phyloP scores from a whole-genome alignment of 2,888 invertebrate genomes.

The Lordiphosa fenestrarum region DNA sequence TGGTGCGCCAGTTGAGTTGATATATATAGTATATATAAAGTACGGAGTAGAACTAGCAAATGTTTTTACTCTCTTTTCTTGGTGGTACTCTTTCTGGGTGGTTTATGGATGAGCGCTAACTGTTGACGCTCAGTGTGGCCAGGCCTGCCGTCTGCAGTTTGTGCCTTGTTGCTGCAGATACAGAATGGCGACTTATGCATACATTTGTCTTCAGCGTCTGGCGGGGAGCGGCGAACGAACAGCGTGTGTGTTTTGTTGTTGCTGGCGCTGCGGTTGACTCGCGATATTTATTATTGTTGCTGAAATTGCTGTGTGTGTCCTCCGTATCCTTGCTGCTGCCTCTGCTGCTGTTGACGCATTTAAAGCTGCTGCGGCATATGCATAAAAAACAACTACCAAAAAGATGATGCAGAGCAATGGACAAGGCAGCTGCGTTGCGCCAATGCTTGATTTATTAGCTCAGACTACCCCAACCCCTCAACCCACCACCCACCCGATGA shows the following conservation, averaged over 20 bases:
- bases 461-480: constrained; percentile 1
- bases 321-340: constrained; percentile 7
- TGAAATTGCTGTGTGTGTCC: constrained; percentile 63
- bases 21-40: constrained; percentile 25
- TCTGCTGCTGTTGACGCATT: constrained; percentile 63
- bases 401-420: constrained; percentile 6
- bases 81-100: neutral
- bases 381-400: constrained; percentile 64
- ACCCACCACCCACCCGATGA: neutral
- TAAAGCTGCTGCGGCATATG: constrained; percentile 71
- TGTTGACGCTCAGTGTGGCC: constrained; percentile 14
- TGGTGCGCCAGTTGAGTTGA: constrained; percentile 23
- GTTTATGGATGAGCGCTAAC: constrained; percentile 3
- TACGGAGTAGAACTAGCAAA: constrained; percentile 8
- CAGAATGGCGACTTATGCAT: constrained; percentile 40
- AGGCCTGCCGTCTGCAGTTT: constrained; percentile 24
- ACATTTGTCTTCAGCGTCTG: constrained; percentile 31
- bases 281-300: constrained; percentile 71
- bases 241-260: constrained; percentile 27
- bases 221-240: constrained; percentile 1
- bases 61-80: constrained; percentile 11
- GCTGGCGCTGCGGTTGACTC: constrained; percentile 68
- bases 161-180: constrained; percentile 37
- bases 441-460: constrained; percentile 64
- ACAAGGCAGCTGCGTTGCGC: constrained; percentile 58